Conservation (phyloP, 2,888 invertebrate genomes). For the Timema cristinae region DNA sequence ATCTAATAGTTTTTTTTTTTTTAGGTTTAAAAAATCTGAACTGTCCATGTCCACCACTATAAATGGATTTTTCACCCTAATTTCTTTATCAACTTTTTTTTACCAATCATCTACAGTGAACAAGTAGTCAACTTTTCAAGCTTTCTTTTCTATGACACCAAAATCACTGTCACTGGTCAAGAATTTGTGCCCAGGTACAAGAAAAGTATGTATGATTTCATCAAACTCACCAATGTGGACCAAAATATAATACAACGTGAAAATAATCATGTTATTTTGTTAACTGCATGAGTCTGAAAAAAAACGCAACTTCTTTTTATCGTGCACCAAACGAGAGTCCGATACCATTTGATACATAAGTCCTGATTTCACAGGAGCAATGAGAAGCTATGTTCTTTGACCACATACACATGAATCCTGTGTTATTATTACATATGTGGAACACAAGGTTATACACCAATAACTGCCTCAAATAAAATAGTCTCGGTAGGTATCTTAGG, state of each 20-base stretch:
- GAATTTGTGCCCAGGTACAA: not conserved
- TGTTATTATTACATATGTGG: not conserved
- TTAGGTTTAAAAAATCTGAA: not conserved
- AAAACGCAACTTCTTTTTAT: not conserved
- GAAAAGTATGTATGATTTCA: conserved; percentile 3
- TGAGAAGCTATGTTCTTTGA: conserved; percentile 1
- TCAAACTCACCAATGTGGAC: not conserved
- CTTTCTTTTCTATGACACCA: not conserved
- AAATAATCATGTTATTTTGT: not conserved
- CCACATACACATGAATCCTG: conserved; percentile 2
- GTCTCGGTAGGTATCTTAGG: not conserved
- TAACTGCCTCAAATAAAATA: conserved; percentile 4
- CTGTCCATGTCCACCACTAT: conserved; percentile 1
- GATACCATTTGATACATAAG: not conserved
- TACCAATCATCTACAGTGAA: not conserved
- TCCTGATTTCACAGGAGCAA: not conserved
- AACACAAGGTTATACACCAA: not conserved
- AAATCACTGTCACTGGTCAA: not conserved
- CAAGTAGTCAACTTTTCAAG: not conserved
- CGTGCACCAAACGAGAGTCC: not conserved
- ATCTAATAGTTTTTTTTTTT: not conserved
- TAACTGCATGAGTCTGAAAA: not conserved
- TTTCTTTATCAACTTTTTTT: not conserved
- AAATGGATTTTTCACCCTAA: not conserved
- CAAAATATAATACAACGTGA: not conserved